Evolutionary conservation across 2,797 vertebrate genomes (phyloP).

Genomic region (Erethizon dorsatum): DNA sequence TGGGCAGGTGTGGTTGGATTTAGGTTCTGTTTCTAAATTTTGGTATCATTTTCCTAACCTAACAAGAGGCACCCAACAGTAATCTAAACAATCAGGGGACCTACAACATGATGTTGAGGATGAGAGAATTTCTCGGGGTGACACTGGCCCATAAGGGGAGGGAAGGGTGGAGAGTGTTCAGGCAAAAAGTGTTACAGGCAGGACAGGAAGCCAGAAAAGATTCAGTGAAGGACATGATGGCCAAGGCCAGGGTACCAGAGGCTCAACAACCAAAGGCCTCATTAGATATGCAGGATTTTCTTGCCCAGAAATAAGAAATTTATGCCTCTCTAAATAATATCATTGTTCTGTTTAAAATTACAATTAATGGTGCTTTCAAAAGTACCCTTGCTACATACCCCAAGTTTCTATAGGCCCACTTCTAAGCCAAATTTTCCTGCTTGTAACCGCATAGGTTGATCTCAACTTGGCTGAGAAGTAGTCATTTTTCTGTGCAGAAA

Average conservation of each 20-base stretch:
- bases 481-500: not conserved
- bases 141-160: not conserved
- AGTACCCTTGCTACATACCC: not conserved
- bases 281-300: not conserved
- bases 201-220: not conserved
- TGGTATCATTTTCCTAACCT: not conserved
- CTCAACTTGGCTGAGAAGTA: not conserved
- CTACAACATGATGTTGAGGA: not conserved
- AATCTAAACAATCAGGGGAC: not conserved
- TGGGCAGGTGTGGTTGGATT: not conserved
- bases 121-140: not conserved
- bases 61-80: not conserved
- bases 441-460: not conserved
- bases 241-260: not conserved
- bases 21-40: not conserved
- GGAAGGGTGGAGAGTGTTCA: not conserved
- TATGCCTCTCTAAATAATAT: not conserved
- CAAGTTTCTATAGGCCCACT: not conserved
- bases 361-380: not conserved
- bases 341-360: not conserved
- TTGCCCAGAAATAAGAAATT: not conserved
- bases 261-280: not conserved
- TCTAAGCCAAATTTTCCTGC: not conserved
- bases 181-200: not conserved
- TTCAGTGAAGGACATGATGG: not conserved